A percentile compares a stretch with the other conserved stretches of the same genome.
Evolutionary conservation across 2,113 vertebrate species (phyloP).

Genomic region (Xenopus tropicalis): DNA sequence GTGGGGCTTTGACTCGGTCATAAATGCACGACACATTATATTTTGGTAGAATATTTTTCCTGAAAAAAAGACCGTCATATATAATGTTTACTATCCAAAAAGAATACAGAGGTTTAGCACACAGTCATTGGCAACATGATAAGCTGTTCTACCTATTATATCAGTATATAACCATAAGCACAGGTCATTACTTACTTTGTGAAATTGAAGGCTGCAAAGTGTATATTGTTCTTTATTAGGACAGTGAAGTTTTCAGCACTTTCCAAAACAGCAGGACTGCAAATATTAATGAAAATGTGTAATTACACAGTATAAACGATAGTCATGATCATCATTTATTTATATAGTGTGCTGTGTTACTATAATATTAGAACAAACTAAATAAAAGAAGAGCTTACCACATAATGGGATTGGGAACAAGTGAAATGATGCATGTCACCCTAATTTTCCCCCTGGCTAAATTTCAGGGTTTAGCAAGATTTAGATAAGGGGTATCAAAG

Average conservation of each 20-base stretch:
- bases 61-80: constrained; percentile 55
- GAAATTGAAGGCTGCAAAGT: constrained; percentile 75
- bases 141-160: not conserved
- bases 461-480: too few relatives aligned
- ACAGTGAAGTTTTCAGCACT: constrained; percentile 80
- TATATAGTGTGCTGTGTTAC: too few relatives aligned
- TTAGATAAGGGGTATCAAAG: too few relatives aligned
- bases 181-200: constrained; percentile 58
- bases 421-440: too few relatives aligned
- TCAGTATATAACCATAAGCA: not conserved
- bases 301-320: too few relatives aligned
- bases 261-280: constrained; percentile 70
- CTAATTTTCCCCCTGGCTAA: too few relatives aligned
- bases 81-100: too few relatives aligned
- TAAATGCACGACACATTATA: constrained; percentile 68
- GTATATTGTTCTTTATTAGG: constrained; percentile 77
- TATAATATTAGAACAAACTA: too few relatives aligned
- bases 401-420: too few relatives aligned
- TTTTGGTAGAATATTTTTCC: constrained; percentile 72
- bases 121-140: too few relatives aligned
- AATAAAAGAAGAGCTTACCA: too few relatives aligned
- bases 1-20: constrained; percentile 51
- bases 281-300: constrained; percentile 27
- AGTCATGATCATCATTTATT: too few relatives aligned
- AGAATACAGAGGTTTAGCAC: not conserved